Conservation (phyloP, 2,888 invertebrate species). For the Ctena decussata region DNA sequence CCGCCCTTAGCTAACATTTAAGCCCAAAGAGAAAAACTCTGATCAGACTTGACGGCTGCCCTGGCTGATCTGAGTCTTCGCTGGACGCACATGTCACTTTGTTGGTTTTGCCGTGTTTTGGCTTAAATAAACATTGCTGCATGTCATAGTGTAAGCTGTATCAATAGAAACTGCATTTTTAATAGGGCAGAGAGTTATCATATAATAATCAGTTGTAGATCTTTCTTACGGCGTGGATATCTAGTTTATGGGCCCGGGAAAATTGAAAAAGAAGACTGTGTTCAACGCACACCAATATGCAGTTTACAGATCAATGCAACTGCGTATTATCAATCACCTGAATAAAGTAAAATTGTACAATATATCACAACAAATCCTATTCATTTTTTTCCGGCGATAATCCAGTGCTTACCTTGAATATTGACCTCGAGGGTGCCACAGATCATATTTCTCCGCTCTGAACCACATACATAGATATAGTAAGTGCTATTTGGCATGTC, state of each 20-base stretch:
- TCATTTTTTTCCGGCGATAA: not conserved
- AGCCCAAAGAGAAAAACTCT: too few relatives aligned
- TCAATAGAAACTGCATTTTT: too few relatives aligned
- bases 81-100: too few relatives aligned
- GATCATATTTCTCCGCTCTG: not conserved
- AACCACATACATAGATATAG: not conserved
- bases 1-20: too few relatives aligned
- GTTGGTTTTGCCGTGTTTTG: too few relatives aligned
- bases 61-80: too few relatives aligned
- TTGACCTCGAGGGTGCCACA: not conserved
- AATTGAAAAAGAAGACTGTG: not conserved
- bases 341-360: not conserved
- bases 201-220: too few relatives aligned
- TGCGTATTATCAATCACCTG: not conserved
- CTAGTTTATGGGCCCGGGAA: not conserved
- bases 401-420: not conserved
- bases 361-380: not conserved
- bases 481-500: not conserved
- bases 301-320: not conserved
- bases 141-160: too few relatives aligned
- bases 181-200: too few relatives aligned
- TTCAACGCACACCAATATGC: not conserved
- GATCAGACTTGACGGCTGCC: too few relatives aligned
- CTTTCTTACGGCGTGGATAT: not conserved
- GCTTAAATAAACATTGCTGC: too few relatives aligned